These are phyloP conservation scores for Rousettus madagascariensis DNA, from an alignment of 2,797 vertebrate genomes.

Conservation along the genomic window DNA sequence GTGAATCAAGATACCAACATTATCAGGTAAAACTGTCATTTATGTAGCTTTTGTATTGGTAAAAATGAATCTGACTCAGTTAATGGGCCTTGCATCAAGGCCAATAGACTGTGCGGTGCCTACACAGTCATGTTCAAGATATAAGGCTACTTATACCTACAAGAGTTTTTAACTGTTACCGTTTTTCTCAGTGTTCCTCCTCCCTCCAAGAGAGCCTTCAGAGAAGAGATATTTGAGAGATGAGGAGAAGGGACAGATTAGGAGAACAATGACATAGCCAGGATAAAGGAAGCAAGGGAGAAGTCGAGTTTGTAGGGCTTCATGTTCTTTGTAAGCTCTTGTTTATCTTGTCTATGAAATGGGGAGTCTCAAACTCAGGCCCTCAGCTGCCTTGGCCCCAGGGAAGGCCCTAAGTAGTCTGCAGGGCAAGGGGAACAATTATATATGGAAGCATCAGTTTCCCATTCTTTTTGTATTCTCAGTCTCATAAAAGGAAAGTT, in stretches of 20 bases:
- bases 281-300: not conserved
- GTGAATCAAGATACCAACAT: not conserved
- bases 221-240: not conserved
- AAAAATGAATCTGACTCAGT: not conserved
- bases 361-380: not conserved
- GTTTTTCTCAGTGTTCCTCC: not conserved
- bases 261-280: not conserved
- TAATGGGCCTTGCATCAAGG: not conserved
- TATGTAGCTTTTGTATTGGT: not conserved
- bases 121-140: not conserved
- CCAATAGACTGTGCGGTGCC: not conserved
- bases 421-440: not conserved
- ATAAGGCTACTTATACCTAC: too few relatives aligned
- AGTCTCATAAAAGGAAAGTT: not conserved
- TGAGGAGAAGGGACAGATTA: not conserved
- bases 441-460: not conserved
- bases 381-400: not conserved
- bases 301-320: not conserved
- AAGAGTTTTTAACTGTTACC: not conserved
- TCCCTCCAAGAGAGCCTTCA: not conserved
- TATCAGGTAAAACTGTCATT: not conserved
- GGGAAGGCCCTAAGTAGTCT: not conserved
- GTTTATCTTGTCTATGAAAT: not conserved
- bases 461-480: not conserved
- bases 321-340: not conserved